Conservation (phyloP, 2,888 invertebrate genomes). For the Glomeris marginata region DNA sequence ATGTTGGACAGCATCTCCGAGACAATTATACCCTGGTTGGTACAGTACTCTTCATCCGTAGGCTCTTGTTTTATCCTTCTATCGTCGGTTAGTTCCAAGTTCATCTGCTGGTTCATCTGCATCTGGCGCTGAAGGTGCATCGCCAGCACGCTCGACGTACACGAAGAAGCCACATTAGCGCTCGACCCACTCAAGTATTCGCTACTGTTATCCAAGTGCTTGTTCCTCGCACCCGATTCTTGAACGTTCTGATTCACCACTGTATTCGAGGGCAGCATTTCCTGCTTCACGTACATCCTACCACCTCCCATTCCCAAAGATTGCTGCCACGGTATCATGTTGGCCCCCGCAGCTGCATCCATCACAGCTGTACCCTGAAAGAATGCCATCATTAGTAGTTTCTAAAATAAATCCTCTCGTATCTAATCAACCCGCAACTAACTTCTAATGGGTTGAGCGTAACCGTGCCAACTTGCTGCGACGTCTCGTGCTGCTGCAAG, state of each 20-base stretch:
- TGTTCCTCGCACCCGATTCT: background rate
- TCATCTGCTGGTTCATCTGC: too few relatives aligned
- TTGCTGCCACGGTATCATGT: too few relatives aligned
- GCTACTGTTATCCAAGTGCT: background rate
- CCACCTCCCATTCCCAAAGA: background rate
- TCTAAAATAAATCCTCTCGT: too few relatives aligned
- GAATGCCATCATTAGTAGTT: too few relatives aligned
- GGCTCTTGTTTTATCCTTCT: conserved; percentile 9
- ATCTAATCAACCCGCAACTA: too few relatives aligned
- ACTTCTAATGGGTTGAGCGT: too few relatives aligned
- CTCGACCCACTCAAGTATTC: conserved; percentile 1
- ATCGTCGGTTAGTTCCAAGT: conserved; percentile 12
- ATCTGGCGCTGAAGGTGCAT: too few relatives aligned
- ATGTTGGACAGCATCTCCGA: too few relatives aligned
- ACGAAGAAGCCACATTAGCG: background rate
- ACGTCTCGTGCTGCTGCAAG: conserved; percentile 18
- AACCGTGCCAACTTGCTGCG: conserved; percentile 20
- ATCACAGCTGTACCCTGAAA: too few relatives aligned
- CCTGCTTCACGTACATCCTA: background rate
- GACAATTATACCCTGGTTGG: background rate
- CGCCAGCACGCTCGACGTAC: background rate
- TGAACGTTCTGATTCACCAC: background rate
- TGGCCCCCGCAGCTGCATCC: too few relatives aligned
- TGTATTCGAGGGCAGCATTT: background rate
- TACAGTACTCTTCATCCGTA: conserved; percentile 1